Evolutionary conservation across 1,140 invertebrate genomes (phyloP), one percentile per base, ranked within the genome.

Genomic region (Meloidogyne chitwoodi): DNA sequence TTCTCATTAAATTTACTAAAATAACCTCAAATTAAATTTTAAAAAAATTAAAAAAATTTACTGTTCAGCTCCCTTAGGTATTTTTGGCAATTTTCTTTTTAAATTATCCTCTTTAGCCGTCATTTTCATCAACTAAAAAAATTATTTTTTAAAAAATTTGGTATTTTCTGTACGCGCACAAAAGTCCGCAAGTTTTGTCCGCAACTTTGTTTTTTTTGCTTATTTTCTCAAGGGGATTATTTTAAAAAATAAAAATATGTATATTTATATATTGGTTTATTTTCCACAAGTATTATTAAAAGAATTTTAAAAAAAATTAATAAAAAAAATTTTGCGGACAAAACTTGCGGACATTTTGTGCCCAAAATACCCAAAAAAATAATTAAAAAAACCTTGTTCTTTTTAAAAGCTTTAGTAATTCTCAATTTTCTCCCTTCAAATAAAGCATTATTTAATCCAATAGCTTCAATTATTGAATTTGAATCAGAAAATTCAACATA

Each of bases 381-480:
- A n/a, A n/a, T n/a, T n/a, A n/a, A 67, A 67, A 67, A 68, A 44
- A 73, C 71, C 29, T 73, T 73, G 2, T 73, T 61, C 41, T 73
- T 73, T 38, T 73, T 73, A 22, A 27, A 27, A n/a, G 61, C 41
- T 73, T 29, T 63, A n/a, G 71, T 24, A n/a, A 73, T 26, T 19
- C 71, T 61, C 56, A 73, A 34, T 12, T 29, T 61, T 24, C 71
- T 61, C 14, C 56, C 71, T 27, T 31, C 56, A 61, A 73, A 61
- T 2, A 4, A 8, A 22, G 22, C 10, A 12, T 64, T 22, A 34
- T 73, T 63, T 34, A 73, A 27, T 19, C 64, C 24, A 14, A 73
- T 22, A 0, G 71, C 71, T 27, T 73, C 29, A n/a, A 11, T 16
- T 11, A 41, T 27, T 2, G 71, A 64, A 19, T 29, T 34, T 8